Conservation (phyloP, 2,113 vertebrate species). For the Sander lucioperca region DNA sequence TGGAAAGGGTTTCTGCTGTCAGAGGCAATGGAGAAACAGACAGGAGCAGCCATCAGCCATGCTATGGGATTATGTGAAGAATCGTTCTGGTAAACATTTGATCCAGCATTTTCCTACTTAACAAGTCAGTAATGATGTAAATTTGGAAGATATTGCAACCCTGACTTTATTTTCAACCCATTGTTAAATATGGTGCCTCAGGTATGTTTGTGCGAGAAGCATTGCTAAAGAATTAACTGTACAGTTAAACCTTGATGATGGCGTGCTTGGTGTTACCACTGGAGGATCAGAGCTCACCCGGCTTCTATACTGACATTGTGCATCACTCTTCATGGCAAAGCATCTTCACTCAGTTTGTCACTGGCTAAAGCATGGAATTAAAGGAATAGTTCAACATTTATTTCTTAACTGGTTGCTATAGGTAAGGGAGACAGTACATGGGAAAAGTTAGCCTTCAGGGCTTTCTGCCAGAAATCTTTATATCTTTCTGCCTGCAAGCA, state of each 20-base stretch:
- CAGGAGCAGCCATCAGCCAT: conserved; percentile 19
- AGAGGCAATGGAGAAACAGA: conserved; percentile 25
- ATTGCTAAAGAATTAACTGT: neutral
- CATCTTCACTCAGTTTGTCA: neutral
- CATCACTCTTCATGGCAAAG: conserved; percentile 6
- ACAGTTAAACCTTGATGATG: conserved; percentile 20
- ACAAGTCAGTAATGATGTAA: neutral
- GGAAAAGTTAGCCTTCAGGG: too few species aligned
- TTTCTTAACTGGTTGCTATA: neutral
- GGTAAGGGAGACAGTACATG: neutral
- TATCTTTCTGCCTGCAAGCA: too few species aligned
- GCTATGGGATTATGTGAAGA: conserved; percentile 12
- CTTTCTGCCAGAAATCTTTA: too few species aligned
- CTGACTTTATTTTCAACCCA: neutral
- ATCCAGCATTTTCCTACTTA: conserved; percentile 9
- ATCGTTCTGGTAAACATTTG: conserved; percentile 24
- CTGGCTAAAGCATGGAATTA: conserved; percentile 19
- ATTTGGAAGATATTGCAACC: neutral
- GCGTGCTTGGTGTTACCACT: neutral
- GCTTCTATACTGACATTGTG: conserved; percentile 16
- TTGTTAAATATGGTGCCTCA: neutral
- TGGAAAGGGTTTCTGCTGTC: conserved; percentile 33
- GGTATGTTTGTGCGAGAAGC: neutral
- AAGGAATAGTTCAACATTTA: neutral
- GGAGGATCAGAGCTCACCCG: neutral